These are phyloP conservation scores for Melanotaenia nigrans DNA, from an alignment of 2,797 vertebrate genomes.

Conservation along the genomic window DNA sequence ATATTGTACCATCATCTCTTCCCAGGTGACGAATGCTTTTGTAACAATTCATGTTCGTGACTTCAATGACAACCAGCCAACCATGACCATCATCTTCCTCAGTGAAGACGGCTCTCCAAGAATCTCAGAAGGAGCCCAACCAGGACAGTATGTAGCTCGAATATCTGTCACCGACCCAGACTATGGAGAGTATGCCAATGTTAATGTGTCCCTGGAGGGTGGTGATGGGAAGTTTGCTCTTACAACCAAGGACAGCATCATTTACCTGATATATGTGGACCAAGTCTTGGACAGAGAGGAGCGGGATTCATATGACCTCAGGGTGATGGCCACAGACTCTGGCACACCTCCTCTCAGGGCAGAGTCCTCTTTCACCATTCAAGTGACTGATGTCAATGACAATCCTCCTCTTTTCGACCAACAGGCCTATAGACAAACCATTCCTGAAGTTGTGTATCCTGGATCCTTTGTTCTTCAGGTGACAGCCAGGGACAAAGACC, in stretches of 20 bases:
- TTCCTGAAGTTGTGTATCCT: slow-evolving; percentile 93
- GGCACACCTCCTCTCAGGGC: slow-evolving; percentile 93
- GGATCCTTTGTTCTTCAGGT: slow-evolving; percentile 97
- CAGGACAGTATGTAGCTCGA: slow-evolving; percentile 94
- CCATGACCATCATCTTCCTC: slow-evolving; percentile 99
- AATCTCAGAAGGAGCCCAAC: slow-evolving; percentile 96
- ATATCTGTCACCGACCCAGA: slow-evolving; percentile 98
- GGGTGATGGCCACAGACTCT: slow-evolving; percentile 94
- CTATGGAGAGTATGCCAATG: slow-evolving; percentile 95
- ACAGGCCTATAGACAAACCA: slow-evolving; percentile 91
- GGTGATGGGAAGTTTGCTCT: slow-evolving; percentile 97
- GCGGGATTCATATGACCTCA: slow-evolving; percentile 91
- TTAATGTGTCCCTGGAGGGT: slow-evolving; percentile 95
- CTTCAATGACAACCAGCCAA: slow-evolving; percentile 98
- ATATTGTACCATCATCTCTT: slow-evolving; percentile 10
- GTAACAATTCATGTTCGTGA: slow-evolving; percentile 97
- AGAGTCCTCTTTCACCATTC: slow-evolving; percentile 95
- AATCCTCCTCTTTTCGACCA: slow-evolving; percentile 95
- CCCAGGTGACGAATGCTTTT: slow-evolving; percentile 90
- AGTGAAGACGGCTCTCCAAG: slow-evolving; percentile 95
- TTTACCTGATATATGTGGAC: slow-evolving; percentile 98
- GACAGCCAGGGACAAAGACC: slow-evolving; percentile 94
- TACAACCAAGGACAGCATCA: slow-evolving; percentile 97
- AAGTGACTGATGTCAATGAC: slow-evolving; percentile 95
- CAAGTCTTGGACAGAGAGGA: slow-evolving; percentile 93